These are phyloP conservation scores for Psammodynastes pulverulentus DNA, from an alignment of 2,113 vertebrate genomes.

Conservation along the genomic window DNA sequence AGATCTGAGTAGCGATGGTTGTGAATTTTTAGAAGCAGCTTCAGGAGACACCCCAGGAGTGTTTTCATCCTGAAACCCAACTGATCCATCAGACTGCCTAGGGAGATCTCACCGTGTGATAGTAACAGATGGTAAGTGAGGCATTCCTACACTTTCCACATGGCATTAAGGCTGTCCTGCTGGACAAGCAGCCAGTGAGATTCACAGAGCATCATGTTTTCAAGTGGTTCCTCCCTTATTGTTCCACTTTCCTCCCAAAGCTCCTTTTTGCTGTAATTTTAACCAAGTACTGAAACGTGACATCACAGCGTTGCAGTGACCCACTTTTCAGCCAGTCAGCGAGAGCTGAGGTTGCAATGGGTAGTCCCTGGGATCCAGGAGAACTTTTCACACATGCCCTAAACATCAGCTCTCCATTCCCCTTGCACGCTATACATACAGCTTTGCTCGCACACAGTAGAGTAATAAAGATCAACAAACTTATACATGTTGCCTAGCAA, in stretches of 20 bases:
- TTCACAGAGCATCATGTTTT: not conserved
- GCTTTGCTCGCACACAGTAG: conserved; percentile 1
- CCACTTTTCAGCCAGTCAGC: conserved; percentile 40
- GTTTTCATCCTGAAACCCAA: not conserved
- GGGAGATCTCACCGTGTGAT: not conserved
- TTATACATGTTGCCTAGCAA: not conserved
- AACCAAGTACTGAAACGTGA: conserved; percentile 16
- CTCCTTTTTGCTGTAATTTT: conserved; percentile 16
- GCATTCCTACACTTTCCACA: not conserved
- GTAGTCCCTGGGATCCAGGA: conserved; percentile 20
- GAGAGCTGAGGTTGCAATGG: not conserved
- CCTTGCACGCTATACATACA: conserved; percentile 26
- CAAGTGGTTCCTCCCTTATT: not conserved
- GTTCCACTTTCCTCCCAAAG: conserved; percentile 19
- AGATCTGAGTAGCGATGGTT: not conserved
- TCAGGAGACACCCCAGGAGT: not conserved
- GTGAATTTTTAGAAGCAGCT: not conserved
- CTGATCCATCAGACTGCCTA: not conserved
- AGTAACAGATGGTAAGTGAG: not conserved
- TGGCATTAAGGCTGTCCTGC: not conserved
- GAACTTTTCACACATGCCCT: conserved; percentile 27
- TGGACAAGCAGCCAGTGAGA: not conserved
- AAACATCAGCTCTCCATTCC: conserved; percentile 40
- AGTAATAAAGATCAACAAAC: not conserved
- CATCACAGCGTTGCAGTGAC: conserved; percentile 28